Percentiles rank a stretch among this genome's conserved stretches.
Conservation (phyloP, 2,113 vertebrate species). For the Epinephelus moara region DNA sequence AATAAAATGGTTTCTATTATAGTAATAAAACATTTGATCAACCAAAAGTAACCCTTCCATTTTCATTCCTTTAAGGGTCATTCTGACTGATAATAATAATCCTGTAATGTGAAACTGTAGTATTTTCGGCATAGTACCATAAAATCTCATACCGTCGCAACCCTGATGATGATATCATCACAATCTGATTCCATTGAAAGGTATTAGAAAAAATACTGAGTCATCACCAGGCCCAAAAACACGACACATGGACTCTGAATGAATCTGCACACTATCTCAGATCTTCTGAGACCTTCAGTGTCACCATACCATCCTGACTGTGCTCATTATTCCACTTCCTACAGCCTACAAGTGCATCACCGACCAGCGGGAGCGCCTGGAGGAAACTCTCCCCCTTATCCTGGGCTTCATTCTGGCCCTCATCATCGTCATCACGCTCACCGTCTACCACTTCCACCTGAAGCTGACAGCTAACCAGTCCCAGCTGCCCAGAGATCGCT, state of each 20-base stretch:
- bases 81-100: too few relatives aligned
- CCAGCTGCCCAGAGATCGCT: slow-evolving; percentile 93
- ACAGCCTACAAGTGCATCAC: slow-evolving; percentile 95
- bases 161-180: background rate
- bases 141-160: too few relatives aligned
- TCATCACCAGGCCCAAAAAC: background rate
- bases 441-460: slow-evolving; percentile 95
- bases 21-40: too few relatives aligned
- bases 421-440: slow-evolving; percentile 91
- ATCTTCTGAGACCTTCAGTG: background rate
- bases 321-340: slow-evolving; percentile 48
- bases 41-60: too few relatives aligned
- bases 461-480: slow-evolving; percentile 93
- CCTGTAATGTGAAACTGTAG: too few relatives aligned
- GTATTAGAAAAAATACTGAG: background rate
- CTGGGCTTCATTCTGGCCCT: slow-evolving; percentile 93
- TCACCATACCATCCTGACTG: background rate
- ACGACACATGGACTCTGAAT: background rate
- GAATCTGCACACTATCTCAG: background rate
- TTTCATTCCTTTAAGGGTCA: too few relatives aligned
- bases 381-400: slow-evolving; percentile 95
- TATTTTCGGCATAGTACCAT: too few relatives aligned
- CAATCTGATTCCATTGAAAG: background rate
- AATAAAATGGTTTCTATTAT: too few relatives aligned
- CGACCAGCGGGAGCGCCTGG: slow-evolving; percentile 94